Evolutionary conservation across 2,888 invertebrate genomes (phyloP), one percentile per base, ranked within the genome.

Genomic region (Microctonus hyperodae): DNA sequence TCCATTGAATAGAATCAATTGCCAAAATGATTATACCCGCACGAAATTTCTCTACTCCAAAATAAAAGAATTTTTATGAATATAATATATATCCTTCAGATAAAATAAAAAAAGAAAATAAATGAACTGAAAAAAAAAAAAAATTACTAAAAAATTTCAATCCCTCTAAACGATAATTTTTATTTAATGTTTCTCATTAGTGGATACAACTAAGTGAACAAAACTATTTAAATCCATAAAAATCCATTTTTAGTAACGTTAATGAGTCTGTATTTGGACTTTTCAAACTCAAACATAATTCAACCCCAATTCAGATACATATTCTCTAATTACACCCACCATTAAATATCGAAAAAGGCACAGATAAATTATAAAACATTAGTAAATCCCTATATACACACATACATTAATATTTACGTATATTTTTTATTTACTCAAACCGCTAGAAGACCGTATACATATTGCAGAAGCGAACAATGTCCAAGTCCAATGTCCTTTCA

Each of bases 241-340:
- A 55, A 35, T 48, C 33, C 23, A 33, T 51, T 65, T 59, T 37
- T 11, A 28, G 50, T 40, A 28, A 59, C 59, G 55, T 60, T 53
- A 51, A 31, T 35, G 53, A 33, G 37, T 33, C 31, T 33, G 33
- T 6, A 33, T 59, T 44, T 53, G 28, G 22, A 35, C 59, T 40
- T 60, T 65, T 60, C 40, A 53, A 44, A 28, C 59, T 59, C 53
- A n/a, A n/a, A n/a, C 28, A 59, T 59, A 37, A 65, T 20, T 57
- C 50, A 33, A 50, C 57, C 33, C 23, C 40, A 60, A 65, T 65
- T 58, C 40, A 55, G 28, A 37, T 53, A 37, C n/a, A n/a, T n/a
- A n/a, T 11, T 44, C 55, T 31, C 31, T 60, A 60, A 65, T 65
- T 55, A 44, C 37, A 20, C 16, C 48, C n/a, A n/a, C 59, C 28